Base-by-base conservation (phyloP, 2,888 invertebrate species). In the Scaptomyza parva region DNA sequence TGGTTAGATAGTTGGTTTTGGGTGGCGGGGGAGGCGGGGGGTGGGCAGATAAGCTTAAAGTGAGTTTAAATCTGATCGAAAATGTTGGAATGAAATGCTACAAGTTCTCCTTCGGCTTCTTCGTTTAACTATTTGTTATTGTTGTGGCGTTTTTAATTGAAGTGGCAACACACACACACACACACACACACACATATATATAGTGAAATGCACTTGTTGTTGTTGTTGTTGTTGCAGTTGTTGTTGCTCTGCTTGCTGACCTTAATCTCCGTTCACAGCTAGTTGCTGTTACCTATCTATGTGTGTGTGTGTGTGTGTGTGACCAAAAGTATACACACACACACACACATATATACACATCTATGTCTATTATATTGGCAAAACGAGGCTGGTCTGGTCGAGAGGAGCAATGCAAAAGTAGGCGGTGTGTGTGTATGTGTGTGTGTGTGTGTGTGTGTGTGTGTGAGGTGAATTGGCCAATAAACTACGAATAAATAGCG, bases 201-300 rank as follows among this genome's bases (percentile, higher is more conserved):
- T n/a, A 5, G 24, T 17, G 5, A 28, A 45, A 52, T 53, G 26
- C 37, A 39, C 41, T 51, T 45, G 48, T 26, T 58, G 39, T 33
- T 40, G 59, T 22, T 28, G 48, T 28, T 53, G 35, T 12, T 44
- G 39, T 30, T 51, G 24, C 17, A 35, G 33, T 14, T 53, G 28
- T 18, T 47, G 26, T 11, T 54, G 64, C 9, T 40, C 9, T 52
- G 26, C 12, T 54, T 26, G 70, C 59, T 75, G 76, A 66, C 74
- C 71, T 71, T 76, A 76, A 75, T 76, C 52, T 60, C 26, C 18
- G 8, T 20, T 17, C 9, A 33, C 35, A 37, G 57, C 24, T n/a
- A 22, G 22, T 5, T 37, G 37, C 17, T 37, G 20, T 58, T 45
- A 40, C 35, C 53, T 53, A 41, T 53, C 53, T 53, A 41, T 53